Evolutionary conservation across 64 coral and sea anemone genomes (phyloP).

Genomic region (Pocillopora verrucosa): DNA sequence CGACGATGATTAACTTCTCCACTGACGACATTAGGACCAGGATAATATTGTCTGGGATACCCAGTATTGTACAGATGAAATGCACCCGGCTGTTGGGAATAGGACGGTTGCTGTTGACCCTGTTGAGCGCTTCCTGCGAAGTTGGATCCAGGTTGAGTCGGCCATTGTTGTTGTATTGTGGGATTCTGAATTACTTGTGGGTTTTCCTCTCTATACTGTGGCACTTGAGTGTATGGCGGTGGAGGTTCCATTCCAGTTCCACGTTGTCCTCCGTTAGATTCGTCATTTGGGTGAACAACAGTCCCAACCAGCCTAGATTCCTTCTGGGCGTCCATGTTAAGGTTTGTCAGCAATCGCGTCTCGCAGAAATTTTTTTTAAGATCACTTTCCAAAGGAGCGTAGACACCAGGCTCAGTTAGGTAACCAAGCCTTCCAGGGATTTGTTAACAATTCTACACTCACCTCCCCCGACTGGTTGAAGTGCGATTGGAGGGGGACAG

Average conservation of each 20-base stretch:
- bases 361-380: no score
- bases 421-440: no score
- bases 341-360: no score
- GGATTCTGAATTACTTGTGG: not conserved
- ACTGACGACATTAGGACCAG: not conserved
- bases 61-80: not conserved
- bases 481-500: no score
- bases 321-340: not conserved
- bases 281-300: not conserved
- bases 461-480: no score
- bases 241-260: not conserved
- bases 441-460: no score
- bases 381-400: no score
- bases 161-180: not conserved
- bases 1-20: not conserved
- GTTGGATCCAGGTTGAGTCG: no score
- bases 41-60: not conserved
- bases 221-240: slow-evolving; percentile 5
- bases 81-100: not conserved
- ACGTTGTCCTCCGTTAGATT: not conserved
- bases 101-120: not conserved
- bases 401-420: no score
- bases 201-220: slow-evolving; percentile 16
- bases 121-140: not conserved
- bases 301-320: no score